Percentiles rank a stretch among this genome's conserved stretches.
Evolutionary conservation across 2,113 vertebrate species (phyloP).

Genomic region (Tonatia bakeri): DNA sequence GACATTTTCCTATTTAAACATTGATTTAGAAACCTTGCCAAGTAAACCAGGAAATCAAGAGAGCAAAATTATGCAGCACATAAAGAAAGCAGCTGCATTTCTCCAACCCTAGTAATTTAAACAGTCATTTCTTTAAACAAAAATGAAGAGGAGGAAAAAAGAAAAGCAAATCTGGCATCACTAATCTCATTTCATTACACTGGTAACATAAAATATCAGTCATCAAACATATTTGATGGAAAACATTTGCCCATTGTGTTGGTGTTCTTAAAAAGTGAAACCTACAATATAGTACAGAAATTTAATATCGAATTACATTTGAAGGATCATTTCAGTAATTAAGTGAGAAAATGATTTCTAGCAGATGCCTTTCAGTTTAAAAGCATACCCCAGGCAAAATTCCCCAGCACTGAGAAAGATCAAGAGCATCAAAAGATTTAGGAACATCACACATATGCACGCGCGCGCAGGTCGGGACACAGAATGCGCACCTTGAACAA

Average conservation of each 20-base stretch:
- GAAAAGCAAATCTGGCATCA: constrained; percentile 52
- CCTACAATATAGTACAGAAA: constrained; percentile 57
- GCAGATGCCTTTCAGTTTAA: constrained; percentile 55
- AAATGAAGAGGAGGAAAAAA: not conserved
- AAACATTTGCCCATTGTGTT: constrained; percentile 10
- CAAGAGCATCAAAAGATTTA: constrained; percentile 34
- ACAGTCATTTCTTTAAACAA: constrained; percentile 69
- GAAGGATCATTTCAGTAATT: constrained; percentile 64
- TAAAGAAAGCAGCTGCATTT: constrained; percentile 73
- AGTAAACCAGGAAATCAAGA: constrained; percentile 72
- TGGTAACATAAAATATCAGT: constrained; percentile 54
- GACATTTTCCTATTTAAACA: constrained; percentile 74
- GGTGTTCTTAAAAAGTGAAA: constrained; percentile 68
- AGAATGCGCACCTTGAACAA: not conserved
- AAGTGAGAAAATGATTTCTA: constrained; percentile 66
- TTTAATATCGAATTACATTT: constrained; percentile 66
- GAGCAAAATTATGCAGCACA: constrained; percentile 65
- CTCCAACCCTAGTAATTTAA: constrained; percentile 66
- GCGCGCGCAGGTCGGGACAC: not conserved
- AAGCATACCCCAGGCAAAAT: constrained; percentile 59
- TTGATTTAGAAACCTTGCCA: constrained; percentile 74
- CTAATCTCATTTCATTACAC: constrained; percentile 69
- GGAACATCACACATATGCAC: not conserved
- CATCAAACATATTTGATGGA: constrained; percentile 64
- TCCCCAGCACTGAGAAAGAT: constrained; percentile 36